Base-by-base conservation (phyloP, 1,140 invertebrate species). In the Paralvinella palmiformis region DNA sequence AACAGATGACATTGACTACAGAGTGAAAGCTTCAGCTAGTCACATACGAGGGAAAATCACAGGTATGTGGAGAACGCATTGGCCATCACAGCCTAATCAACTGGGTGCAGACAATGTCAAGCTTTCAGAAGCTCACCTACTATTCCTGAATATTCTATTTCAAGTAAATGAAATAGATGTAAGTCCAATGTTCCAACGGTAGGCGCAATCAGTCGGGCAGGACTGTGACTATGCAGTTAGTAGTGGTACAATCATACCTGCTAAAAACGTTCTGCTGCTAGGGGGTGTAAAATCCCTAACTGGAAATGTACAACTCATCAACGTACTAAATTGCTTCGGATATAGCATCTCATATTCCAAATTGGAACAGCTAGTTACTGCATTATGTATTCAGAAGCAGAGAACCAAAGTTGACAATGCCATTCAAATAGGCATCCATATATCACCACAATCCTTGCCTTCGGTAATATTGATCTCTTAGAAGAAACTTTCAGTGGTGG, bases 401-500 rank as follows among this genome's bases (percentile, higher is more conserved):
- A n/a, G 10, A 41, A n/a, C 10, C 10, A n/a, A 10, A 10, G n/a
- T n/a, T 41, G 37, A 41, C n/a, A 41, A 41, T 10, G 37, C 10
- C 10, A 41, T 41, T 41, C 37, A 17, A 59, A 57, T 20, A 24
- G 58, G 31, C 2, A 59, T 7, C 62, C 52, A 27, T 13, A 20
- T 44, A 24, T 63, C 20, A 17, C 35, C 7, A 63, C 62, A 29
- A 59, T 32, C 7, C 1, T 53, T 15, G 62, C 62, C 17, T 44
- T 3, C 17, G 62, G 59, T 31, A 63, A 64, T 33, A 64, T 33
- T 36, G 57, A 64, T 20, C 33, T 37, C 27, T 36, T 45, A 10
- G 58, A 60, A 61, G 63, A 61, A 33, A 64, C 63, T 15, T 27
- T 64, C 5, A 62, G 35, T 52, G 58, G 35, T 17, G 44, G 7